Evolutionary conservation across 1,140 invertebrate species (phyloP), one percentile per base, ranked within the genome.

Genomic region (Solenopsis fugax): DNA sequence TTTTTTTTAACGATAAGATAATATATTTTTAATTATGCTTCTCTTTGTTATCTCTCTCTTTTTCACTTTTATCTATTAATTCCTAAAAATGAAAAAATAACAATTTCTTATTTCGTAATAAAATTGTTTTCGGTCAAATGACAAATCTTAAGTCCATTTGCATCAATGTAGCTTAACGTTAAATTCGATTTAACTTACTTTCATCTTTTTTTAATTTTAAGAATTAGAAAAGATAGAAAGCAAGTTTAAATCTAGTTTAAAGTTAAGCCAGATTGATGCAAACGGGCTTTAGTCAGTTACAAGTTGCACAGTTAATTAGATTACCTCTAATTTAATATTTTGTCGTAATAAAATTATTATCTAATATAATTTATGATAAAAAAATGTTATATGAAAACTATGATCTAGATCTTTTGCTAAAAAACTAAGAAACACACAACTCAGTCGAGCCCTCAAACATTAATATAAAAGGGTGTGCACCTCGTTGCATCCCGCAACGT

Each of bases 401-500:
- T 67, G n/a, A 34, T 58, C 5, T 24, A 12, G 4, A 62, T 45
- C n/a, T 21, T n/a, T 45, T 67, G 4, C 9, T 41, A 50, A 54
- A 10, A 54, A 72, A 9, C 5, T 41, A 4, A 86, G 21, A 29
- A 60, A 21, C 29, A 29, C 29, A 29, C 2, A 6, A 48, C 24
- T 3, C 34, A 58, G 1, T 56, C 48, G 52, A 72, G 18, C 34
- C 56, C 0, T 9, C 54, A 45, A 48, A 60, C 18, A 37, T 62
- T 81, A 41, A 52, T 18, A 10, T n/a, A 18, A n/a, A 62, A 88
- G 89, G 88, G 89, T 87, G 78, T 34, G 85, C 67, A 76, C 29
- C 37, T 58, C 60, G 50, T 24, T 64, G 80, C 56, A 58, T 62
- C 48, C 62, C 71, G 87, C 92, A 88, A 89, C 92, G 93, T 93